Evolutionary conservation across 23 tunicate genomes (phyloP).

Genomic region (Aplidium turbinatum): DNA sequence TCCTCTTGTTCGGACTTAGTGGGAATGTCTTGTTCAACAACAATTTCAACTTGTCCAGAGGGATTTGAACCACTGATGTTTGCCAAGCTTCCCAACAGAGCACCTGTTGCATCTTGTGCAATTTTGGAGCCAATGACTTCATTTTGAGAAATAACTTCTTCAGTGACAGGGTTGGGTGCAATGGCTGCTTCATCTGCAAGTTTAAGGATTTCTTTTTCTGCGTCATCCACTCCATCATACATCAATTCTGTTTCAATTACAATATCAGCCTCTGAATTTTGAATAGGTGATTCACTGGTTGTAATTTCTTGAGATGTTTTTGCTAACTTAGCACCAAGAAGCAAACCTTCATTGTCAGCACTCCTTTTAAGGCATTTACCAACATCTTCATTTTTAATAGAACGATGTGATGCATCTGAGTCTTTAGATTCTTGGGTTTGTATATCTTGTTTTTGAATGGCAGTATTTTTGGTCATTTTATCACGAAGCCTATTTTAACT

Average conservation of each 20-base stretch:
- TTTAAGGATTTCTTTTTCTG: conserved; percentile 54
- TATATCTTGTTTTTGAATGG: no score
- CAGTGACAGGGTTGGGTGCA: background rate
- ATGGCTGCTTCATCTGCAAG: conserved; percentile 49
- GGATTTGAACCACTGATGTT: conserved; percentile 25
- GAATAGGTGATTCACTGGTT: no score
- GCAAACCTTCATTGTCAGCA: background rate
- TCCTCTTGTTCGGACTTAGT: conserved; percentile 23
- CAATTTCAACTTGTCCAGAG: conserved; percentile 79
- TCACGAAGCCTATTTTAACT: no score
- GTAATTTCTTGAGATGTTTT: conserved; percentile 22
- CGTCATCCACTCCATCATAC: conserved; percentile 38
- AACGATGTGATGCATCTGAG: no score
- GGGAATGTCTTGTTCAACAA: conserved; percentile 74
- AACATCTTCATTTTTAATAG: no score
- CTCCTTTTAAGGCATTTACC: conserved; percentile 3
- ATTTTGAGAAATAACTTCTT: conserved; percentile 2
- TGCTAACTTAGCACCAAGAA: conserved; percentile 3
- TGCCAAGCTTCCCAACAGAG: conserved; percentile 33
- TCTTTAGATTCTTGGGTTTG: no score
- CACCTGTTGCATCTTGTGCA: conserved; percentile 9
- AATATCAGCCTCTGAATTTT: no score
- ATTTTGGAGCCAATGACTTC: conserved; percentile 1
- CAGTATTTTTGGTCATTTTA: no score
- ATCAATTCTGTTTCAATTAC: no score